Base-by-base conservation (phyloP, 2,888 invertebrate genomes). In the Dermolepida albohirtum region DNA sequence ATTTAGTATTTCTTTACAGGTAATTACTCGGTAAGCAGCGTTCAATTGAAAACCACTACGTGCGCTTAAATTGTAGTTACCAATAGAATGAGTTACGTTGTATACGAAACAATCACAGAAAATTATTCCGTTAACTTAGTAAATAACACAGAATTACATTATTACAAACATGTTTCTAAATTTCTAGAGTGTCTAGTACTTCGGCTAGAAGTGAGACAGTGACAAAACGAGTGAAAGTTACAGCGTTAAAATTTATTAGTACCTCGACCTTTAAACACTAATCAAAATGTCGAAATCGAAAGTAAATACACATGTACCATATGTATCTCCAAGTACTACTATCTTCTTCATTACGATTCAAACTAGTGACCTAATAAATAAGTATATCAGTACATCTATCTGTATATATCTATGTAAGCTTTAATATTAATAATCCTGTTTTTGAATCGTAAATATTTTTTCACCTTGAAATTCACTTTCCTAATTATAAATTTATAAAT, bases 181-280 rank as follows among this genome's bases (percentile, higher is more conserved):
- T 51, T 11, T 27, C 14, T n/a, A 12, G 7, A 29, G 0, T 11
- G 5, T 51, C 29, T 27, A 17, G 16, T n/a, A 17, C 10, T 14
- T n/a, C 7, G 22, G 17, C n/a, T 51, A 16, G 51, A 22, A 2
- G 2, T 6, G n/a, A 12, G n/a, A 8, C 17, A 16, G 6, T 47
- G 34, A n/a, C 59, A 47, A 43, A 29, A 29, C n/a, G 17, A 47
- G 59, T 62, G 59, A 62, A 62, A 62, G 59, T 34, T 34, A 62
- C 47, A 34, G 16, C 16, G 29, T 47, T 62, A 14, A 62, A 59
- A 59, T 44, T 44, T 27, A 59, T 59, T 59, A 59, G 34, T 16
- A 34, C 59, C 59, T 47, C 59, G 47, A 62, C 59, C 59, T 62
- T 62, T 62, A 62, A 34, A 34, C 10, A 62, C 49, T 49, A 40